These are phyloP conservation scores for Amphiprion percula DNA, from an alignment of 2,113 vertebrate species.

Conservation along the genomic window DNA sequence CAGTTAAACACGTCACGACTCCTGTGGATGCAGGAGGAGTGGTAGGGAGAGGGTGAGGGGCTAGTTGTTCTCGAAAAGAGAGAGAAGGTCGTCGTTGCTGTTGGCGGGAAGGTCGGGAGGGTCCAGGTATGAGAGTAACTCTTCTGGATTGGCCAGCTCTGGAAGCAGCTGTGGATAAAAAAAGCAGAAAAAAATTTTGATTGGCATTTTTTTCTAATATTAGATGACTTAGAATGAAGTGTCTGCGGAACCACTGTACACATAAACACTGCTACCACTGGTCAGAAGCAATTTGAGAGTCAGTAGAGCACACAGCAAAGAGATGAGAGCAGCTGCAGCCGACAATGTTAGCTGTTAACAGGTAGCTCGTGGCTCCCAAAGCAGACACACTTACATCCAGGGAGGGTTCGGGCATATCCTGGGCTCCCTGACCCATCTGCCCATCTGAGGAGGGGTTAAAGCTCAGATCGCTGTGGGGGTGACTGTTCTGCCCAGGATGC, in stretches of 20 bases:
- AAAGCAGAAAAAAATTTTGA: constrained; percentile 36
- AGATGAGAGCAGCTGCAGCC: constrained; percentile 68
- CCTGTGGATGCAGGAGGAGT: constrained; percentile 36
- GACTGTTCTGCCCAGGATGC: constrained; percentile 95
- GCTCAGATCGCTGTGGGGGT: constrained; percentile 97
- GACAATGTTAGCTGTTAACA: constrained; percentile 64
- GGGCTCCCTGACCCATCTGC: constrained; percentile 94
- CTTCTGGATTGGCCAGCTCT: constrained; percentile 97
- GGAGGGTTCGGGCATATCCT: constrained; percentile 99
- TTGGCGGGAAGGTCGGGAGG: constrained; percentile 98
- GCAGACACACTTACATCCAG: constrained; percentile 96
- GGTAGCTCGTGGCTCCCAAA: constrained; percentile 49
- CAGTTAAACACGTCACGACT: constrained; percentile 54
- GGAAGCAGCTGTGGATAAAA: constrained; percentile 92
- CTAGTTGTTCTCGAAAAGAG: constrained; percentile 99
- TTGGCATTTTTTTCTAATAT: neutral
- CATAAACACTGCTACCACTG: neutral
- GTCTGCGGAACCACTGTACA: neutral
- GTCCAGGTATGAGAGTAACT: constrained; percentile 97
- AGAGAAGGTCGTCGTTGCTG: constrained; percentile 99
- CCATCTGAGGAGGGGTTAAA: constrained; percentile 98
- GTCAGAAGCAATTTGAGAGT: constrained; percentile 1
- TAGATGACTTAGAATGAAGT: neutral
- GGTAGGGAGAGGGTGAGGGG: constrained; percentile 16
- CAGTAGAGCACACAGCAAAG: constrained; percentile 49